Evolutionary conservation across 1,140 invertebrate genomes (phyloP), one percentile per base, ranked within the genome.

Genomic region (Drosophila repleta): DNA sequence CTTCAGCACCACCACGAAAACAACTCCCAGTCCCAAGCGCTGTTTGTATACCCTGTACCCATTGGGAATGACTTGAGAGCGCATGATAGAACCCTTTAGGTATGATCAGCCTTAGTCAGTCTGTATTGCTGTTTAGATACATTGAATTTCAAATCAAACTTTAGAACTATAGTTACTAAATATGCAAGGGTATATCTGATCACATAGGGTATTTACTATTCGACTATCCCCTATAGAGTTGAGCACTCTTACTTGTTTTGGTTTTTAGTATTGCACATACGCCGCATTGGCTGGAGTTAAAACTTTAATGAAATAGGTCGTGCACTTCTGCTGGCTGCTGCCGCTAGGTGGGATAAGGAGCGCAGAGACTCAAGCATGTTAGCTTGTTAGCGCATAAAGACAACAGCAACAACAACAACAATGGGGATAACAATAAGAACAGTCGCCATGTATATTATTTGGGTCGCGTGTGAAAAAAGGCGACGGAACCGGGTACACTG

Each of bases 251-350:
- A 2, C 3, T 41, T 41, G 39, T 15, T n/a, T n/a, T 41, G 3
- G 39, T n/a, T 41, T 41, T 41, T 6, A 70, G 60, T 68, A 79
- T 79, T 55, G 68, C 66, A 62, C 60, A 76, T 66, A 76, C 77
- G 56, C 66, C 66, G 65, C 77, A 68, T 62, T 61, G 77, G 77
- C 56, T 45, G 52, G 66, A 39, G 45, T 52, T 80, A 45, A 66
- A 83, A 76, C 67, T 69, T 80, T 76, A 85, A 80, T 80, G 67
- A 83, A 83, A 85, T 85, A 69, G 60, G 79, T 76, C 51, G 51
- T 41, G 48, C 43, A 20, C 24, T 43, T 17, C 41, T 29, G 46
- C 18, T 55, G 41, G 49, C 57, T 55, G 67, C 66, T 57, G 41
- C 32, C 13, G 29, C 49, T 45, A 39, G 39, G 56, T 48, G 37